These are phyloP conservation scores for Calvadosia cruxmelitensis DNA, from an alignment of 30 jellyfish, hydroid and myxozoan genomes.

Conservation along the genomic window DNA sequence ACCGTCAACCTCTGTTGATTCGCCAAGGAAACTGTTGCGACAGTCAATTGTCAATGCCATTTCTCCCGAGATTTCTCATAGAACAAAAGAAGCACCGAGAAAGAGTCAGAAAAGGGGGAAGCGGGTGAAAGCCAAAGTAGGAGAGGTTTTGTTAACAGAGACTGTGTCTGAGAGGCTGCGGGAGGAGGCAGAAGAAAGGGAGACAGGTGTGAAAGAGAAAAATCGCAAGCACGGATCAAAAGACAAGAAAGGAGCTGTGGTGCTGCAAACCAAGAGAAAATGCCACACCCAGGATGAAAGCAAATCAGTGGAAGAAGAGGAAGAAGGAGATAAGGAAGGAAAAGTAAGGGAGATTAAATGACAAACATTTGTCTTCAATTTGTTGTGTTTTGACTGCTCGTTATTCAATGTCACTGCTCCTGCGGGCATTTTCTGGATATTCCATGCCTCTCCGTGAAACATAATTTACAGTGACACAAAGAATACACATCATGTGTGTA, in stretches of 20 bases:
- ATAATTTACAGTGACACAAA: too few relatives aligned
- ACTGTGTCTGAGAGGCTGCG: slow-evolving; percentile 8
- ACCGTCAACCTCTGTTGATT: not conserved
- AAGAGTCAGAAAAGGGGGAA: slow-evolving; percentile 12
- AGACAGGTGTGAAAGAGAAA: slow-evolving; percentile 2
- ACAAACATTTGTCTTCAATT: too few relatives aligned
- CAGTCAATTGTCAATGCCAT: slow-evolving; percentile 21
- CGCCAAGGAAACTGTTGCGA: slow-evolving; percentile 23
- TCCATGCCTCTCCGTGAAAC: too few relatives aligned
- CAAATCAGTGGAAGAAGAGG: too few relatives aligned
- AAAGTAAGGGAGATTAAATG: too few relatives aligned
- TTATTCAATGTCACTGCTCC: too few relatives aligned
- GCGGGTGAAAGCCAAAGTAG: slow-evolving; percentile 22
- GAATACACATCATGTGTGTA: too few relatives aligned
- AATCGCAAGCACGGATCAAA: slow-evolving; percentile 7
- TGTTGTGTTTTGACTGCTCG: too few relatives aligned
- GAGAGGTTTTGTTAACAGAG: slow-evolving; percentile 9
- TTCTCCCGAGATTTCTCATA: slow-evolving; percentile 12
- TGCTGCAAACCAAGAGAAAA: too few relatives aligned
- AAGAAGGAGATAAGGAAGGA: too few relatives aligned
- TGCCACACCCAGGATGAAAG: too few relatives aligned
- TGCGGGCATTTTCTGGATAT: too few relatives aligned
- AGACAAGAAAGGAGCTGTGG: slow-evolving; percentile 12
- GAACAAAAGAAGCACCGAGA: slow-evolving; percentile 19
- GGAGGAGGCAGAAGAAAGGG: slow-evolving; percentile 12